These are phyloP conservation scores for Drosophila subsilvestris DNA, from an alignment of 2,888 invertebrate species.

Conservation along the genomic window DNA sequence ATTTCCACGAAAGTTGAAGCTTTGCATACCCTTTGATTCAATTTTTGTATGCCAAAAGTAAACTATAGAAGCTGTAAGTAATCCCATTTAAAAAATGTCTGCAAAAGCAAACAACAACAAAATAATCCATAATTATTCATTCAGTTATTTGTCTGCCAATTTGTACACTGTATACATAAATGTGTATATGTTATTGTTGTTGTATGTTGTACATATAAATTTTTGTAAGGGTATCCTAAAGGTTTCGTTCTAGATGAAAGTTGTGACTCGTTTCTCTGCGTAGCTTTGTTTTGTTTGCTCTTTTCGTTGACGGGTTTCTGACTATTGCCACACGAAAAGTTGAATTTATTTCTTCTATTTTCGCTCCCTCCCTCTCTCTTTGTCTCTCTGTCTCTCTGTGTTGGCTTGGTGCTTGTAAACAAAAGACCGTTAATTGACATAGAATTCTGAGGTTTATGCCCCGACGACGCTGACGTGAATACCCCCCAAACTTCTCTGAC, in stretches of 20 bases:
- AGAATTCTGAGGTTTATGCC: conserved; percentile 60
- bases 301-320: not conserved
- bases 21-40: not conserved
- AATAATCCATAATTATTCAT: no score
- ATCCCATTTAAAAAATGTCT: not conserved
- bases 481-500: no score
- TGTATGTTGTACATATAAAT: no score
- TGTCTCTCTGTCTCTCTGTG: conserved; percentile 1
- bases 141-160: no score
- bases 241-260: not conserved
- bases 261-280: not conserved
- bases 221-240: conserved; percentile 11
- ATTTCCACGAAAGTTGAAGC: not conserved
- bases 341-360: conserved; percentile 16
- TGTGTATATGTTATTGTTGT: no score
- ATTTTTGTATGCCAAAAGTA: no score
- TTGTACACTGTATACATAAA: no score
- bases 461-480: not conserved
- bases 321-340: conserved; percentile 24
- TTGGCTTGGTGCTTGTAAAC: conserved; percentile 59
- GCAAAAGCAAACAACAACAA: no score
- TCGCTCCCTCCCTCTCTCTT: not conserved
- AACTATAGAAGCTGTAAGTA: no score
- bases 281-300: not conserved
- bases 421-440: conserved; percentile 81